Conservation (phyloP, 1,140 invertebrate genomes). For the Ruditapes philippinarum region DNA sequence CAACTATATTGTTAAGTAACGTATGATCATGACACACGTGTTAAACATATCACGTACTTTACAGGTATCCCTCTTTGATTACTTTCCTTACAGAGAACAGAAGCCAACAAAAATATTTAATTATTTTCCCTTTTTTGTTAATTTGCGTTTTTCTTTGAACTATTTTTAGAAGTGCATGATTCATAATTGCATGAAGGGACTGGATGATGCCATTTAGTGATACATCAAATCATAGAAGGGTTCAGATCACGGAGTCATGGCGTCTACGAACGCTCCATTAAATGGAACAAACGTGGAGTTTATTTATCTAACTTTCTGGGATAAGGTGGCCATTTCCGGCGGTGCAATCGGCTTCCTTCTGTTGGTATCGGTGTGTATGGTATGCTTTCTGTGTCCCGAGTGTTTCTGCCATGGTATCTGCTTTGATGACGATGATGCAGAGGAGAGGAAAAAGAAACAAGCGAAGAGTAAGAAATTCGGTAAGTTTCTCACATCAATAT, state of each 20-base stretch:
- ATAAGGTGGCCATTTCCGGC: constrained; percentile 47
- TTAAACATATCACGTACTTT: too few species aligned
- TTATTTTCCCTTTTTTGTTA: too few species aligned
- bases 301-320: constrained; percentile 57
- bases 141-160: too few species aligned
- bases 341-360: constrained; percentile 55
- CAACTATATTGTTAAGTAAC: too few species aligned
- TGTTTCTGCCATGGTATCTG: constrained; percentile 53
- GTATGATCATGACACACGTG: too few species aligned
- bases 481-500: too few species aligned
- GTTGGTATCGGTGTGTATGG: constrained; percentile 53
- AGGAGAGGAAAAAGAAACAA: background rate
- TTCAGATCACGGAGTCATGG: background rate
- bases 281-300: constrained; percentile 12
- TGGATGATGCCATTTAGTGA: background rate
- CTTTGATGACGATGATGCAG: constrained; percentile 13
- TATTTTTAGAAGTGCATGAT: too few species aligned
- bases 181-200: background rate
- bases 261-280: background rate
- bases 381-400: constrained; percentile 56
- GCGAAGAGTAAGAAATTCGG: background rate
- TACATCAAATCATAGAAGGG: too few species aligned
- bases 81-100: too few species aligned
- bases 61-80: too few species aligned
- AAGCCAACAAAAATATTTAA: too few species aligned